These are phyloP conservation scores for Tenualosa thibaudeaui DNA, from an alignment of 2,797 vertebrate species.

Conservation along the genomic window DNA sequence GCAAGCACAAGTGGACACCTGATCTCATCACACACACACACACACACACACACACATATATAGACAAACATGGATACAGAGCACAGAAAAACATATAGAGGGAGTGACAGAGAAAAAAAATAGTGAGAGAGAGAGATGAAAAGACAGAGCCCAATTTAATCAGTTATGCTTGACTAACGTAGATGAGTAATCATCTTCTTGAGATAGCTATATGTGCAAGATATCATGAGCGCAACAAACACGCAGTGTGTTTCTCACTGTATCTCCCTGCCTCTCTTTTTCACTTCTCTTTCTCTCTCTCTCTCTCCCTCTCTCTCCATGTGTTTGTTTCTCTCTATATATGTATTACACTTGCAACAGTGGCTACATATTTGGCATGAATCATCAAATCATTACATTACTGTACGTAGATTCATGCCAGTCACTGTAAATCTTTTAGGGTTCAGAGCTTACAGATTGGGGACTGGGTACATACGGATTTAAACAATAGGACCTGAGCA, in stretches of 20 bases:
- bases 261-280: too few relatives aligned
- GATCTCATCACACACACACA: not conserved
- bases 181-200: not conserved
- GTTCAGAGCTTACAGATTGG: too few relatives aligned
- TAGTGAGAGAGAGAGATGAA: not conserved
- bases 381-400: too few relatives aligned
- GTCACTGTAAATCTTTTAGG: too few relatives aligned
- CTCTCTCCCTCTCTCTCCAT: too few relatives aligned
- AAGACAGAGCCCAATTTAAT: not conserved
- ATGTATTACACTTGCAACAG: too few relatives aligned
- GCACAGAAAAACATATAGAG: not conserved
- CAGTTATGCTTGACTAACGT: not conserved
- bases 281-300: too few relatives aligned
- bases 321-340: too few relatives aligned
- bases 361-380: too few relatives aligned
- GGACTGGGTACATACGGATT: too few relatives aligned
- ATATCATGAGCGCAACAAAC: not conserved
- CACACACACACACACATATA: slow-evolving; percentile 4
- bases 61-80: slow-evolving; percentile 19
- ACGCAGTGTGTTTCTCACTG: not conserved
- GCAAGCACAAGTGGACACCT: not conserved
- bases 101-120: not conserved
- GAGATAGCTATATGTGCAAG: not conserved
- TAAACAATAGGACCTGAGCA: too few relatives aligned
- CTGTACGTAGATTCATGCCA: too few relatives aligned